phyloP scores from a whole-genome alignment of 2,888 invertebrate genomes.

The Conistra vaccinii region DNA sequence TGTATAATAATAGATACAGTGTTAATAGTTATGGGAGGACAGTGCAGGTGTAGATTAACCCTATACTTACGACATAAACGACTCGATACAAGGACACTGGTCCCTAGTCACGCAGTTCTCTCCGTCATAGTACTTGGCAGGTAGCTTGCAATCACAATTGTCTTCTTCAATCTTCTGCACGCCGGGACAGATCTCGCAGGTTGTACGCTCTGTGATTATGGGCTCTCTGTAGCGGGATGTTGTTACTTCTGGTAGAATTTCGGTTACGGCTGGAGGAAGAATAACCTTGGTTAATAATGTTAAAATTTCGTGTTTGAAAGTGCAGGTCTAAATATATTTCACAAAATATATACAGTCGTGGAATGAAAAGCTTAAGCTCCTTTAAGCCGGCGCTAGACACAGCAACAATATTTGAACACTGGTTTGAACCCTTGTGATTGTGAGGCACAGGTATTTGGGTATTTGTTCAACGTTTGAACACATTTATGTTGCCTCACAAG shows the following conservation, averaged over 20 bases:
- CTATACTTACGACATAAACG: slow-evolving; percentile 89
- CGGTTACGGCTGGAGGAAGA: slow-evolving; percentile 39
- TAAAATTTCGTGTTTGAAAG: too few relatives aligned
- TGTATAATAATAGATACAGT: too few relatives aligned
- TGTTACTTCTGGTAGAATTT: slow-evolving; percentile 26
- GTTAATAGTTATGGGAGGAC: too few relatives aligned
- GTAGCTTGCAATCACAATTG: slow-evolving; percentile 87
- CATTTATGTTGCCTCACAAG: too few relatives aligned
- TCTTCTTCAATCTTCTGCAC: slow-evolving; percentile 71
- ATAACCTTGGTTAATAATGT: not conserved
- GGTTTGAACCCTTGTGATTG: too few relatives aligned
- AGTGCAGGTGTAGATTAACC: not conserved
- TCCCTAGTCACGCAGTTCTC: slow-evolving; percentile 92
- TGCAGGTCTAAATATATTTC: too few relatives aligned
- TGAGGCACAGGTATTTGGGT: too few relatives aligned
- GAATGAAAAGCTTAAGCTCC: too few relatives aligned
- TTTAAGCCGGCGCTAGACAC: too few relatives aligned
- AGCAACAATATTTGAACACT: too few relatives aligned
- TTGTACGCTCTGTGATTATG: slow-evolving; percentile 18
- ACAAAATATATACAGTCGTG: too few relatives aligned
- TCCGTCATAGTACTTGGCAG: slow-evolving; percentile 93
- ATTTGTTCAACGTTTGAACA: too few relatives aligned
- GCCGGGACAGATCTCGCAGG: slow-evolving; percentile 90
- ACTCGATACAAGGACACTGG: slow-evolving; percentile 95
- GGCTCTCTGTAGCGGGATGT: slow-evolving; percentile 40